Conservation (phyloP, 2,888 invertebrate species). For the Drosophila seclusa region DNA sequence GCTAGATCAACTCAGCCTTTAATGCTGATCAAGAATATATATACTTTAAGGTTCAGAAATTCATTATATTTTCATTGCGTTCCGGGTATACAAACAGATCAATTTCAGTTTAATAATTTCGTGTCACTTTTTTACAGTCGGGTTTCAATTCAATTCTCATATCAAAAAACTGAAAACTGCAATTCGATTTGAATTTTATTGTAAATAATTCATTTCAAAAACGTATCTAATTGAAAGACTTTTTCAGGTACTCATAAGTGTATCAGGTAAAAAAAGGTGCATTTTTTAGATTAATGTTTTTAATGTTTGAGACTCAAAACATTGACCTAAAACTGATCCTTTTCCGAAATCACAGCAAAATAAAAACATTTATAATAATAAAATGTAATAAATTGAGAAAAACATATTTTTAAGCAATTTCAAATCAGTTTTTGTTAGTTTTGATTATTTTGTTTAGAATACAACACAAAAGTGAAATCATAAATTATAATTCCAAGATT, state of each 20-base stretch:
- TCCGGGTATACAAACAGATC: background rate
- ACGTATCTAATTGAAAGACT: background rate
- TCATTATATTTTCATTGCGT: background rate
- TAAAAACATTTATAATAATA: background rate
- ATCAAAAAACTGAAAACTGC: background rate
- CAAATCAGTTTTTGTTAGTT: background rate
- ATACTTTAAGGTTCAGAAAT: background rate
- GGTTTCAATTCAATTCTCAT: too few relatives aligned
- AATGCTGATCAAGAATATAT: background rate
- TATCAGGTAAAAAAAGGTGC: accelerated
- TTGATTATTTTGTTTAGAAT: background rate
- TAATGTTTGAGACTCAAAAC: background rate
- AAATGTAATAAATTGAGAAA: background rate
- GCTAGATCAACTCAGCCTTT: background rate
- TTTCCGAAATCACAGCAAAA: background rate
- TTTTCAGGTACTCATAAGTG: background rate
- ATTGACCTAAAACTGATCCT: background rate
- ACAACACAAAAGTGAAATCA: background rate
- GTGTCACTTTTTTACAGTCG: background rate
- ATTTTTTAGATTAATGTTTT: too few relatives aligned
- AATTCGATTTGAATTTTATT: background rate
- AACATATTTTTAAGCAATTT: background rate
- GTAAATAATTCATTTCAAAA: background rate
- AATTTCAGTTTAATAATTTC: background rate
- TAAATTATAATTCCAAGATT: background rate